Evolutionary conservation across 2,113 vertebrate species (phyloP).

Genomic region (Panthera leo): DNA sequence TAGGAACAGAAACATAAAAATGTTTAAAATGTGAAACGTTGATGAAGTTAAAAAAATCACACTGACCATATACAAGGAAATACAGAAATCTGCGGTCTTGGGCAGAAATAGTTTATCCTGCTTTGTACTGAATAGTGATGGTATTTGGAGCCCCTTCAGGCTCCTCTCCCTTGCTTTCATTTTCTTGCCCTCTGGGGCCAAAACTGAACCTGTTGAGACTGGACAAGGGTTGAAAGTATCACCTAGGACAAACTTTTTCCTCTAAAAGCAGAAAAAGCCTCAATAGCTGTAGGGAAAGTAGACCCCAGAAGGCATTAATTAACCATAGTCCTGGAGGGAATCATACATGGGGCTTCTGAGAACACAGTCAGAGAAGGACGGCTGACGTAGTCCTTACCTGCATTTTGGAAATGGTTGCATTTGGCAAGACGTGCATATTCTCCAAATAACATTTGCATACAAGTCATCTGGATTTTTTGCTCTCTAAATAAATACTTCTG

Average conservation of each 20-base stretch:
- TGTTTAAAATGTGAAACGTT: slow-evolving; percentile 22
- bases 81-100: neutral
- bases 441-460: neutral
- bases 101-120: neutral
- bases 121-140: neutral
- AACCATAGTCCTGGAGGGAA: neutral
- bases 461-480: neutral
- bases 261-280: neutral
- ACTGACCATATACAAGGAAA: neutral
- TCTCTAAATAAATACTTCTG: neutral
- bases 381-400: neutral
- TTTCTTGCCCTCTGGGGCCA: neutral
- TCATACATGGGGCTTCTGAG: neutral
- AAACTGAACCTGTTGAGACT: neutral
- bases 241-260: neutral
- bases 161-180: neutral
- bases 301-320: neutral
- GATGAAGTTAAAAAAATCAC: neutral
- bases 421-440: neutral
- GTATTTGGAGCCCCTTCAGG: neutral
- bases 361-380: neutral
- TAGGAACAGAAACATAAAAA: neutral
- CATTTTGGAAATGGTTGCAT: slow-evolving; percentile 29
- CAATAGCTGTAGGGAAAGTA: neutral
- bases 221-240: neutral